A percentile compares a stretch with the other conserved stretches of the same genome.
Evolutionary conservation across 2,113 vertebrate species (phyloP).

Genomic region (Corythornis vintsioides): DNA sequence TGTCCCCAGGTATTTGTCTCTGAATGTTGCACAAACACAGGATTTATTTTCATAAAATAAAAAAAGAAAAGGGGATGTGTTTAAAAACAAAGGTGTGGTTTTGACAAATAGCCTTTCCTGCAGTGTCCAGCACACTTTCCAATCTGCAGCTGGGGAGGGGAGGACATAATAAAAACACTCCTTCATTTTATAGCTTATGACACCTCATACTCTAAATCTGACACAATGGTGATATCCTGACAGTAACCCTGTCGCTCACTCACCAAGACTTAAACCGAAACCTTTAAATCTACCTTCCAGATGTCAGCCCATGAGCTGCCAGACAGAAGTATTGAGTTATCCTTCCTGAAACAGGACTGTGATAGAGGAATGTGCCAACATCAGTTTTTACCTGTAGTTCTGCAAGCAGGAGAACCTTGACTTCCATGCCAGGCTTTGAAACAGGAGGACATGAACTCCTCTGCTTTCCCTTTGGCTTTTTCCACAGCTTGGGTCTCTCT

Average conservation of each 20-base stretch:
- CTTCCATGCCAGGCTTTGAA: not conserved
- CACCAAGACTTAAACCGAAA: not conserved
- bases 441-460: not conserved
- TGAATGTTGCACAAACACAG: not conserved
- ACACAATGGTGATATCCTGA: not conserved
- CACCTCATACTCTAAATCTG: not conserved
- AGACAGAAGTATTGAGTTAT: conserved; percentile 3
- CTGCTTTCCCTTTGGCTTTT: not conserved
- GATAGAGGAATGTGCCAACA: not conserved
- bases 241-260: not conserved
- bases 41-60: not conserved
- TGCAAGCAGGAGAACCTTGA: not conserved
- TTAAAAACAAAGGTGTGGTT: not conserved
- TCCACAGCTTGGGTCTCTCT: not conserved
- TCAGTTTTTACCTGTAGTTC: not conserved
- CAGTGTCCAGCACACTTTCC: not conserved
- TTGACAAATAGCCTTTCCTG: not conserved
- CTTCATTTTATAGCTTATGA: conserved; percentile 25
- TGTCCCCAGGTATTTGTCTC: not conserved
- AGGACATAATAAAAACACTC: not conserved
- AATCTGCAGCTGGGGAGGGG: not conserved
- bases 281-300: conserved; percentile 34
- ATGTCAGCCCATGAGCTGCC: not conserved
- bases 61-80: rapidly evolving
- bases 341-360: not conserved